Evolutionary conservation across 2,113 vertebrate genomes (phyloP), one percentile per base, ranked within the genome.

Genomic region (Periophthalmodon schlosseri): DNA sequence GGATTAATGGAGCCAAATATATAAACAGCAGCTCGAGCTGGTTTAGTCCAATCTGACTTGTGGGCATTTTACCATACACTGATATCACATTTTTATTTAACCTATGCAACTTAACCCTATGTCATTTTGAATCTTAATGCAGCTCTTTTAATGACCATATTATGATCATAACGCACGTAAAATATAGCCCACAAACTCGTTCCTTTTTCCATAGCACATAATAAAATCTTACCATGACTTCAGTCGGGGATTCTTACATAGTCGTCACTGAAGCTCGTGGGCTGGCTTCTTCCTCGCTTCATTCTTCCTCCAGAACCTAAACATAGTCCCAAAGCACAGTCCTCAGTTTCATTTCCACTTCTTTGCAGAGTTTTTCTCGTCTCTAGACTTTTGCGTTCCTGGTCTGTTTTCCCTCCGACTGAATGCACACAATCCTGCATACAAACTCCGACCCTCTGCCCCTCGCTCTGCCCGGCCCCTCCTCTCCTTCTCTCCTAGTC

Each of bases 141-240:
- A 4, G 14, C 47, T 16, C 13, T 5, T 49, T 49, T 16, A 15
- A 15, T 16, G 13, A 4, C 47, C 1, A 2, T 14, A 49, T 12
- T 49, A 47, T 14, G 47, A 49, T 5, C 12, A 49, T 13, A 49
- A 20, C 8, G 52, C 52, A 21, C 8, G 20, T 56, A 9, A 20
- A 50, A 50, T 50, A 52, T 52, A 20, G 21, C 47, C 20, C 15
- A 24, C 57, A 60, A 4, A 60, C 3, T 12, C 21, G n/a, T 21
- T 9, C 4, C 21, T 13, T 60, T 39, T 23, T 58, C 58, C 36
- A 50, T 0, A 16, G 23, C 7, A 50, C 54, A 6, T 66, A 71
- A 56, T 13, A 0, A 13, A 68, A 77, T 85, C 88, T 90, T 72
- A 91, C 91, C 91, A 92, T 92, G 87, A 83, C 86, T 88, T 90